Conservation (phyloP, 1,140 invertebrate species). For the Choristoneura fumiferana region DNA sequence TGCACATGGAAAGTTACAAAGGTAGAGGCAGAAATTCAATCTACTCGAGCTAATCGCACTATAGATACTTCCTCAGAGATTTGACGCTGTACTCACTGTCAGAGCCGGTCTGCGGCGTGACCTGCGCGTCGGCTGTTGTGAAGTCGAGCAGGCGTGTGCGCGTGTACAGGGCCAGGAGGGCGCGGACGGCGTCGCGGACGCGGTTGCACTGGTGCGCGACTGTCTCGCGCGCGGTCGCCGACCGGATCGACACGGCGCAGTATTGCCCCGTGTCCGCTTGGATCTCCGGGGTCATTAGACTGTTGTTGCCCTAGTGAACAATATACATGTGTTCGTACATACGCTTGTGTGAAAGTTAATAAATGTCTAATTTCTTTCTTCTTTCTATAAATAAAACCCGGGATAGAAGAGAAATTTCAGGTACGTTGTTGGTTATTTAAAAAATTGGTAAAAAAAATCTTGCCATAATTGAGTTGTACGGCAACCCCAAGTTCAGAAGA, state of each 20-base stretch:
- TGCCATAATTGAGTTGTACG: too few species aligned
- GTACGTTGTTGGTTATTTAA: too few species aligned
- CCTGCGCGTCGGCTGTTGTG: conserved; percentile 50
- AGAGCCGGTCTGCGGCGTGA: conserved; percentile 36
- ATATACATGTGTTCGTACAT: neutral
- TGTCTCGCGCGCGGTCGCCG: conserved; percentile 55
- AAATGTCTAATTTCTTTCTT: too few species aligned
- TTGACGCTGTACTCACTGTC: conserved; percentile 48
- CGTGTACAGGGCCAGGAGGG: conserved; percentile 63
- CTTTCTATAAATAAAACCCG: too few species aligned
- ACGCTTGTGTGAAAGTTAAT: too few species aligned
- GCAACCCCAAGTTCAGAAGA: too few species aligned
- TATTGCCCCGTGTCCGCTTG: conserved; percentile 76
- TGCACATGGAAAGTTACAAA: too few species aligned
- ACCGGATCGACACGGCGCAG: conserved; percentile 59
- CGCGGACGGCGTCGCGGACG: conserved; percentile 65
- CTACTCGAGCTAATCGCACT: too few species aligned
- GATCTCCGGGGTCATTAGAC: conserved; percentile 80
- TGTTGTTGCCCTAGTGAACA: conserved; percentile 70
- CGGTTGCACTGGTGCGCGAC: conserved; percentile 56
- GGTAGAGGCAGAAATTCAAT: too few species aligned
- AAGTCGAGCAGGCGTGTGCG: conserved; percentile 61
- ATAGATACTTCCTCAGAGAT: too few species aligned
- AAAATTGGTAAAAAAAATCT: too few species aligned
- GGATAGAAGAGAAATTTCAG: too few species aligned